Evolutionary conservation across 2,888 invertebrate genomes (phyloP), one percentile per base, ranked within the genome.

Genomic region (Pyrocoelia pectoralis): DNA sequence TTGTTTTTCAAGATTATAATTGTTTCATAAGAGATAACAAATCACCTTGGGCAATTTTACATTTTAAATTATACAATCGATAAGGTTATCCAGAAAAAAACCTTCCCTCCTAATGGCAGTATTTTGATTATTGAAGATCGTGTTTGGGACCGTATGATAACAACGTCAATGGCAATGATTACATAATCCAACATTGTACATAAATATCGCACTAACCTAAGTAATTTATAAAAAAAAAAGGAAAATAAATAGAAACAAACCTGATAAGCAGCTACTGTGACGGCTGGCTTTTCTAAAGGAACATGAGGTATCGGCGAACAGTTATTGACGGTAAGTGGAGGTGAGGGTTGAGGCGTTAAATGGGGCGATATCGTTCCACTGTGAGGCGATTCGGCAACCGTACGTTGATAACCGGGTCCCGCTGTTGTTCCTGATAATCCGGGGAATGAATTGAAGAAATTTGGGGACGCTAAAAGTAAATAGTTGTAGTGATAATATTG

Each of bases 331-430:
- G 75, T 72, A 53, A 77, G 77, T 13, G 78, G 77, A 29, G 81
- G 84, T 14, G 84, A 84, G 14, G 83, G 81, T 68, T 83, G 83
- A 13, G 84, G 84, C 38, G 85, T 83, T 68, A 81, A 68, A 57
- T 82, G 80, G 18, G 84, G 84, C 19, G 84, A 83, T 9, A 72
- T 74, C 33, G 74, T 72, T 15, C 72, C 73, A 64, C 76, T 77
- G 53, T 77, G 77, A 6, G 79, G 77, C 61, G 84, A 83, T 55
- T 77, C 79, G 2, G 75, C 74, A 33, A 74, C 67, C 38, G 56
- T 65, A 38, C 76, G 71, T n/a, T 67, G 61, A 68, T 69, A 72
- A 24, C 69, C 72, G 19, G 72, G 66, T 41, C 68, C 69, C 29
- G 70, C 55, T 17, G 76, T 70, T 41, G 78, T 71, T 52, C 74